Conservation (phyloP, 2,888 invertebrate genomes). For the Rotaria macrura region DNA sequence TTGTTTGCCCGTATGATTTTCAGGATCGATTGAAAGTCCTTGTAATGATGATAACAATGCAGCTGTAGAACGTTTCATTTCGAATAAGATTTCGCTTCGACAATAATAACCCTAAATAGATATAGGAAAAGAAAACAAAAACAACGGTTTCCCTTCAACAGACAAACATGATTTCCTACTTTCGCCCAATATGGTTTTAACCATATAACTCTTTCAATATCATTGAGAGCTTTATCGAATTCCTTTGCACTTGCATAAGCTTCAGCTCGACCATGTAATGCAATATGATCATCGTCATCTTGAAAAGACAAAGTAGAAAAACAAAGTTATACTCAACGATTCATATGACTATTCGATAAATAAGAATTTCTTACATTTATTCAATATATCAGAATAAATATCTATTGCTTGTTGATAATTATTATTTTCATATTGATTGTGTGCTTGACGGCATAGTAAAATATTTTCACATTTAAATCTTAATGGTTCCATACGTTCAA, state of each 20-base stretch:
- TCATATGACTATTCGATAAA: no score
- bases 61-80: not conserved
- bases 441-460: not conserved
- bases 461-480: not conserved
- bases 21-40: not conserved
- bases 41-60: constrained; percentile 6
- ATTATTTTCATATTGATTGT: not conserved
- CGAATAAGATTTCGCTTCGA: not conserved
- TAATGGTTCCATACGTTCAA: not conserved
- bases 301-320: not conserved
- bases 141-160: not conserved
- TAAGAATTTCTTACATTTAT: not conserved
- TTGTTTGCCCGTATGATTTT: not conserved
- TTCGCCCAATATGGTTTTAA: not conserved
- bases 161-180: not conserved
- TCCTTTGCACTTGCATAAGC: not conserved
- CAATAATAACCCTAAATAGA: constrained; percentile 5
- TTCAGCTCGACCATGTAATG: not conserved
- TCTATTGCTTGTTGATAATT: not conserved
- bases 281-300: not conserved
- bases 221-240: not conserved
- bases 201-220: not conserved
- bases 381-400: not conserved
- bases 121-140: not conserved
- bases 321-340: no score